phyloP scores from a whole-genome alignment of 1,140 invertebrate species.

The Acromyrmex echinatior region DNA sequence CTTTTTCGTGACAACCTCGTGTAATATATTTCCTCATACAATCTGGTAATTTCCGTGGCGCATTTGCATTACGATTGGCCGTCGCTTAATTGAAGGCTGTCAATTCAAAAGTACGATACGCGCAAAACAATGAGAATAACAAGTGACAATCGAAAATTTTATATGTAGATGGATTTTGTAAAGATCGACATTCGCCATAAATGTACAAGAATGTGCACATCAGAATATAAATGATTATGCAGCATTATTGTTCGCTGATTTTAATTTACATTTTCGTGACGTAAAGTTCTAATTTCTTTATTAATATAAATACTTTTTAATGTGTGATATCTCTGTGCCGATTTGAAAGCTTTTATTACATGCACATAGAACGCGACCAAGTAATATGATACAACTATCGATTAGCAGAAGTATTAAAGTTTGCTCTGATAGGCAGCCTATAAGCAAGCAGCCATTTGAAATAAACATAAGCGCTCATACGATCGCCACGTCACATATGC shows the following conservation, averaged over 20 bases:
- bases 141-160: slow-evolving; percentile 45
- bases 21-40: slow-evolving; percentile 22
- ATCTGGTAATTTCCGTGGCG: slow-evolving; percentile 19
- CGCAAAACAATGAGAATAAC: slow-evolving; percentile 36
- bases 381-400: slow-evolving; percentile 59
- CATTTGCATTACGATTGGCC: slow-evolving; percentile 38
- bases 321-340: background rate
- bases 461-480: slow-evolving; percentile 82
- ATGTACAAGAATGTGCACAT: background rate
- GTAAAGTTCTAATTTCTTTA: background rate
- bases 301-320: background rate
- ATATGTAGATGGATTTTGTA: slow-evolving; percentile 24
- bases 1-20: slow-evolving; percentile 26
- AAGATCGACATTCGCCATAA: slow-evolving; percentile 24
- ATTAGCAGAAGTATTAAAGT: slow-evolving; percentile 55
- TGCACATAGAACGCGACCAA: slow-evolving; percentile 22
- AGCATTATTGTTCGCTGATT: slow-evolving; percentile 13
- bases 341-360: slow-evolving; percentile 14
- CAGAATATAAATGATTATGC: background rate
- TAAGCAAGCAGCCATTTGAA: slow-evolving; percentile 77
- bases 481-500: slow-evolving; percentile 84
- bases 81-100: slow-evolving; percentile 45
- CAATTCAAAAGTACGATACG: slow-evolving; percentile 24
- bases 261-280: background rate
- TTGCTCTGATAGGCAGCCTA: slow-evolving; percentile 61